phyloP scores from a whole-genome alignment of 2,113 vertebrate genomes.

The Coregonus clupeaformis region DNA sequence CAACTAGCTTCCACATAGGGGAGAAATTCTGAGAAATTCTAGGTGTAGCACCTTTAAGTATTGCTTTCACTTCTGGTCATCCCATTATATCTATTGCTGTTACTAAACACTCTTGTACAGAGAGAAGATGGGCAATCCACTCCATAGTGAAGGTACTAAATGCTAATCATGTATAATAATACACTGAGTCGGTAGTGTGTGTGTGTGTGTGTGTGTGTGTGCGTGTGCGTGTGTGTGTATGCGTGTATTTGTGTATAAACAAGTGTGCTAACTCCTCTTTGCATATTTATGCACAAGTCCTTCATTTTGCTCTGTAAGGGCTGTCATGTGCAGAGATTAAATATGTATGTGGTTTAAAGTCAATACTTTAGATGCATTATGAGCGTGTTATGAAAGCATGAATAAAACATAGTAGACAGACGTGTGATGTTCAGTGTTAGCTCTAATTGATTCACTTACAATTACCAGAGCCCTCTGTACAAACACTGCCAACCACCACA shows the following conservation, averaged over 20 bases:
- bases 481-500: conserved; percentile 32
- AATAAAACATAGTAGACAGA: conserved; percentile 23
- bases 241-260: too few species aligned
- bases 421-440: not conserved
- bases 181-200: not conserved
- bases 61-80: too few species aligned
- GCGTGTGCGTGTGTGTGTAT: not conserved
- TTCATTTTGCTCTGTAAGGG: not conserved
- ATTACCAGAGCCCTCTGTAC: conserved; percentile 32
- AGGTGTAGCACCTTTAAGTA: too few species aligned
- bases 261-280: not conserved
- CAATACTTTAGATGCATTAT: conserved; percentile 5
- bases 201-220: not conserved
- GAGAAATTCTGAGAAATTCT: too few species aligned
- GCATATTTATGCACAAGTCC: too few species aligned
- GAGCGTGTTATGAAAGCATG: not conserved
- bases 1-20: too few species aligned
- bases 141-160: too few species aligned
- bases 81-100: too few species aligned
- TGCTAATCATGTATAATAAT: too few species aligned
- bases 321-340: conserved; percentile 5
- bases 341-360: conserved; percentile 25
- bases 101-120: too few species aligned
- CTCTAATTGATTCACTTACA: conserved; percentile 26
- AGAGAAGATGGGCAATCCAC: too few species aligned